These are phyloP conservation scores for Nycticebus coucang DNA, from an alignment of 2,113 vertebrate genomes.

Conservation along the genomic window DNA sequence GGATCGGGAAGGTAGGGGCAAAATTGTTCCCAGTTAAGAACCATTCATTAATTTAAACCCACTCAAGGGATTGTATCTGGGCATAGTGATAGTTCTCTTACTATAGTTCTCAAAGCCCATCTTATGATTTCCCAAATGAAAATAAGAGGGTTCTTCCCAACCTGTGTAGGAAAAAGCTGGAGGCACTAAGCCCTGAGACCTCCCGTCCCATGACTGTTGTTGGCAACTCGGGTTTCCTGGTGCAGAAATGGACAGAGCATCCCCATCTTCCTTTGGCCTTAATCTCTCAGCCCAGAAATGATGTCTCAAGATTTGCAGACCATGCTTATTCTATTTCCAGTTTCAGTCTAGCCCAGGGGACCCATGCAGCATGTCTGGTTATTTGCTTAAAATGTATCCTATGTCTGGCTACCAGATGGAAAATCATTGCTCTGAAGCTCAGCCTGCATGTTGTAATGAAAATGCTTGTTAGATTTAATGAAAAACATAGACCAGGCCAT, in stretches of 20 bases:
- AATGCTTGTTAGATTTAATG: slow-evolving; percentile 47
- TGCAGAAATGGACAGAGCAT: background rate
- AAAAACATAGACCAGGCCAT: slow-evolving; percentile 53
- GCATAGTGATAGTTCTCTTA: background rate
- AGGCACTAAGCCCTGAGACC: background rate
- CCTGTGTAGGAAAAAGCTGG: background rate
- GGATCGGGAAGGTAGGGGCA: accelerated
- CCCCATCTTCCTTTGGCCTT: background rate
- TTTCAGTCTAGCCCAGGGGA: slow-evolving; percentile 51
- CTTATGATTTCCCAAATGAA: background rate
- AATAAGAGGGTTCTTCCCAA: background rate
- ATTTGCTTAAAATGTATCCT: slow-evolving; percentile 52
- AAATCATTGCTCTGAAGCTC: background rate
- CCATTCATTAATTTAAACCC: background rate
- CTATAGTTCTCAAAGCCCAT: background rate
- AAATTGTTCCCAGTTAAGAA: background rate
- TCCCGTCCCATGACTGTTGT: background rate
- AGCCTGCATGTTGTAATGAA: background rate
- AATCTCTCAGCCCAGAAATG: background rate
- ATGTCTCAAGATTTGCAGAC: background rate
- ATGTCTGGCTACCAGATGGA: slow-evolving; percentile 48
- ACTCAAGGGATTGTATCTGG: too few relatives aligned
- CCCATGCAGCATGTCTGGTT: background rate
- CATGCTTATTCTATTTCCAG: slow-evolving; percentile 49
- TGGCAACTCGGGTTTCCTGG: background rate